These are phyloP conservation scores for Brassicogethes aeneus DNA, from an alignment of 2,888 invertebrate genomes.

Conservation along the genomic window DNA sequence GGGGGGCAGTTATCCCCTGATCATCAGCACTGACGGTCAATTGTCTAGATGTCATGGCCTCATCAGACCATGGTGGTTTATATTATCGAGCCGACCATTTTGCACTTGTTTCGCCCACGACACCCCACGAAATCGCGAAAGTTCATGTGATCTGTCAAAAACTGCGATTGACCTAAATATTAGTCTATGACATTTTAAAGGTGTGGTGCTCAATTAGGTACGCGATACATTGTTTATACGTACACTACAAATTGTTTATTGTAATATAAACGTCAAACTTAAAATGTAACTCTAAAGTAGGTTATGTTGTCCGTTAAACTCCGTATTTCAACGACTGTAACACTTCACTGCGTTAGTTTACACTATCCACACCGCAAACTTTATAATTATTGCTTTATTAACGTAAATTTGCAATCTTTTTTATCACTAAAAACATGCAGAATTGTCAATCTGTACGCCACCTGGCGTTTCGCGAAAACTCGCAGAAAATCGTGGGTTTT, in stretches of 20 bases:
- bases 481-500: slow-evolving; percentile 33
- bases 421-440: slow-evolving; percentile 36
- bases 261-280: too few species aligned
- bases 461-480: slow-evolving; percentile 37
- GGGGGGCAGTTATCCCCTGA: slow-evolving; percentile 30
- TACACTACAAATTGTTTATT: too few species aligned
- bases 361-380: too few species aligned
- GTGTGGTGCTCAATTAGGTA: too few species aligned
- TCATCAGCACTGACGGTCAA: slow-evolving; percentile 31
- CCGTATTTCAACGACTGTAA: too few species aligned
- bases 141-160: slow-evolving; percentile 7
- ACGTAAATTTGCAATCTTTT: slow-evolving; percentile 22
- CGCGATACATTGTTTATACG: too few species aligned
- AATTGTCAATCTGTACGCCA: slow-evolving; percentile 42
- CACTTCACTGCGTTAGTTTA: too few species aligned
- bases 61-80: slow-evolving; percentile 35
- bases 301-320: too few species aligned
- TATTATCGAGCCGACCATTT: slow-evolving; percentile 25
- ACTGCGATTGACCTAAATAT: too few species aligned
- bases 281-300: too few species aligned
- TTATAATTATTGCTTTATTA: too few species aligned
- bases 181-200: too few species aligned
- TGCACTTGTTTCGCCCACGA: slow-evolving; percentile 13
- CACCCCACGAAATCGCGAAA: slow-evolving; percentile 3
- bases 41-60: slow-evolving; percentile 41